These are phyloP conservation scores for Torymus aiolomorphi DNA, from an alignment of 2,888 invertebrate species.

Conservation along the genomic window DNA sequence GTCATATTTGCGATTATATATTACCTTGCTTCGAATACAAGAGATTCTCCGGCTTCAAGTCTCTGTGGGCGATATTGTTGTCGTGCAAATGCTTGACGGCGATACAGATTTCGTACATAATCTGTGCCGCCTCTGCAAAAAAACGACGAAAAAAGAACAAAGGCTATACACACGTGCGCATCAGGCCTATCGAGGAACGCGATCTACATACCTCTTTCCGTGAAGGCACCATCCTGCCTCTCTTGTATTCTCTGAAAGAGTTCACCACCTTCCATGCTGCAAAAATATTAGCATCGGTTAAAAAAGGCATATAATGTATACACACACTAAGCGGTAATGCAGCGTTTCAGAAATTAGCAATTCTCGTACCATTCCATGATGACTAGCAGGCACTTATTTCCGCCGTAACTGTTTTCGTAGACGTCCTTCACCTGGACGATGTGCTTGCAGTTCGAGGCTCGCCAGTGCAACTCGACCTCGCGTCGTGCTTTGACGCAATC, in stretches of 20 bases:
- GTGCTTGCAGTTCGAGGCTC: constrained; percentile 92
- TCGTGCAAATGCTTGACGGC: constrained; percentile 96
- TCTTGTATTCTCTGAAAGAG: constrained; percentile 98
- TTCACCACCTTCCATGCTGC: constrained; percentile 97
- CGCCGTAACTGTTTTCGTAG: constrained; percentile 96
- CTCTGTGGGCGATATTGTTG: constrained; percentile 96
- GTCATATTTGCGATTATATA: too few species aligned
- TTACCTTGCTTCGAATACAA: constrained; percentile 87
- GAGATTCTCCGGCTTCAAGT: constrained; percentile 98
- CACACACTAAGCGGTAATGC: too few species aligned
- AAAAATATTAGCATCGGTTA: constrained; percentile 45
- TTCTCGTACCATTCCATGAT: constrained; percentile 96
- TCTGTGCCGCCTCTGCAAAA: constrained; percentile 89
- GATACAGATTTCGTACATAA: constrained; percentile 97
- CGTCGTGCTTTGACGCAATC: constrained; percentile 95
- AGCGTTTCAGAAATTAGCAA: too few species aligned
- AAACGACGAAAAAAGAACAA: background rate
- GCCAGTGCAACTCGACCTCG: constrained; percentile 97
- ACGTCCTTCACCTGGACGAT: constrained; percentile 96
- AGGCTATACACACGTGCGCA: background rate
- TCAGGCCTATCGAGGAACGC: background rate
- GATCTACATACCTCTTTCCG: constrained; percentile 84
- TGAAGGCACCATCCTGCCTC: constrained; percentile 94
- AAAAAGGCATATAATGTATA: too few species aligned
- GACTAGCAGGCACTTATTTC: constrained; percentile 93